Conservation (phyloP, 2,113 vertebrate species). For the Pan troglodytes region DNA sequence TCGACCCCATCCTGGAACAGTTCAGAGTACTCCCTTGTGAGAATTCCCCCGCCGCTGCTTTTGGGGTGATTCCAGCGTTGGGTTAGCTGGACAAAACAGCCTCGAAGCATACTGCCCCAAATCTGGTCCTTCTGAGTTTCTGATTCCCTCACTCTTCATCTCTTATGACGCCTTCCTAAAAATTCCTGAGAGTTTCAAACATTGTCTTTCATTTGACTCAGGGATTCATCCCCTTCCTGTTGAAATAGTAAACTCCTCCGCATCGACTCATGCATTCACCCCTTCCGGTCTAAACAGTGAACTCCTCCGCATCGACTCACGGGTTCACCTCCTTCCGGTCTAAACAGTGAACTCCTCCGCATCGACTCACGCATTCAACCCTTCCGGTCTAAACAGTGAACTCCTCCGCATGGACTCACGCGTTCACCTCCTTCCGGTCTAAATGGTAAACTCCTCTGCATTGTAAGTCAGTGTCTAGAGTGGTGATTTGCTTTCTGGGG, state of each 20-base stretch:
- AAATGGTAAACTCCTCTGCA: neutral
- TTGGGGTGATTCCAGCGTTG: no score
- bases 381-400: no score
- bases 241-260: neutral
- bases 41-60: neutral
- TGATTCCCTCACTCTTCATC: neutral
- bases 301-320: no score
- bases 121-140: neutral
- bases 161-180: neutral
- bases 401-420: fast-evolving
- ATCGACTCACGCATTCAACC: fast-evolving
- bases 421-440: no score
- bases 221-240: neutral
- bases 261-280: no score
- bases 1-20: neutral
- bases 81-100: neutral
- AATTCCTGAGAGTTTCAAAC: neutral
- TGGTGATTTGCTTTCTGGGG: neutral
- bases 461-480: neutral
- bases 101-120: neutral
- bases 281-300: no score
- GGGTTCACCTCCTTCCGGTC: no score
- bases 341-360: no score
- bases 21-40: neutral
- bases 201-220: neutral